phyloP scores from a whole-genome alignment of 1,140 invertebrate genomes.

The Drosophila ogumai region DNA sequence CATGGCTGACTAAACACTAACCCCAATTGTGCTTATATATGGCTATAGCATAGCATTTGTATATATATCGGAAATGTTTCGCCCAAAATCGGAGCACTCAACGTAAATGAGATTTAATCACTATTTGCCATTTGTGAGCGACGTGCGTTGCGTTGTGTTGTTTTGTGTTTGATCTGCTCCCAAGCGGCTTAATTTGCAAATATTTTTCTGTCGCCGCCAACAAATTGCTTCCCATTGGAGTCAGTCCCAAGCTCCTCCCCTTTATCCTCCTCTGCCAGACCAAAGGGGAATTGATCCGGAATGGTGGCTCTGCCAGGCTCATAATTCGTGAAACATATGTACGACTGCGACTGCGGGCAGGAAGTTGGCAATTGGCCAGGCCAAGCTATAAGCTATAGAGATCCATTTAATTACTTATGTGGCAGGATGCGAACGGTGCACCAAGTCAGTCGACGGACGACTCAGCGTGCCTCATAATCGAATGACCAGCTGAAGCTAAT shows the following conservation, averaged over 20 bases:
- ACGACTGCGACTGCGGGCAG: conserved; percentile 41
- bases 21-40: not conserved
- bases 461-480: conserved; percentile 58
- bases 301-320: conserved; percentile 37
- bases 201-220: conserved; percentile 63
- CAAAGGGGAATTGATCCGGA: conserved; percentile 20
- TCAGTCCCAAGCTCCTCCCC: not conserved
- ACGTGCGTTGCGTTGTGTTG: conserved; percentile 6
- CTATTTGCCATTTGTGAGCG: conserved; percentile 23
- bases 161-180: conserved; percentile 36
- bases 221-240: conserved; percentile 41
- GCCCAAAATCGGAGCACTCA: conserved; percentile 38
- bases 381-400: conserved; percentile 30
- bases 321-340: conserved; percentile 56
- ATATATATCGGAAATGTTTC: conserved; percentile 21
- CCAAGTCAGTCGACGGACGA: conserved; percentile 3
- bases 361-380: conserved; percentile 50
- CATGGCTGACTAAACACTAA: conserved; percentile 12
- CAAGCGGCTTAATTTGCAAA: conserved; percentile 77
- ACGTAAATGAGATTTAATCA: conserved; percentile 49
- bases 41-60: not conserved
- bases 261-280: not conserved
- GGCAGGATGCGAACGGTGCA: conserved; percentile 47
- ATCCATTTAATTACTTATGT: conserved; percentile 77
- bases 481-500: conserved; percentile 62